A percentile compares a stretch with the other conserved stretches of the same genome.
These are phyloP conservation scores for Bombylius discolor DNA, from an alignment of 2,888 invertebrate species.

Conservation along the genomic window DNA sequence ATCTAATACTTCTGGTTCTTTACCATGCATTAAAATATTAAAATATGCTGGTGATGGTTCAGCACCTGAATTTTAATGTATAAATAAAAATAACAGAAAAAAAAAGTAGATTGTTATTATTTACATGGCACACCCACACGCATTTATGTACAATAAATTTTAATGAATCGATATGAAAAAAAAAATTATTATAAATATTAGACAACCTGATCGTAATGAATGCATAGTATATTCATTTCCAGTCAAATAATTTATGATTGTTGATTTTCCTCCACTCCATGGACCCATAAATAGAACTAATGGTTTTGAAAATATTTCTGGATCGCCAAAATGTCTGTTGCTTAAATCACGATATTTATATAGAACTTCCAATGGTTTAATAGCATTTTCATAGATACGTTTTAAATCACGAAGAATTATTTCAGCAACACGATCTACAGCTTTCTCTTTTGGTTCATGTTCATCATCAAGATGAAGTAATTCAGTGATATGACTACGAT, in stretches of 20 bases:
- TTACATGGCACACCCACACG: too few relatives aligned
- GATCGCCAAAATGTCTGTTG: conserved; percentile 83
- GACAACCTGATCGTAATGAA: conserved; percentile 71
- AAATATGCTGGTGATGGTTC: conserved; percentile 90
- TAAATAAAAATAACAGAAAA: background rate
- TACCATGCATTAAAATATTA: conserved; percentile 81
- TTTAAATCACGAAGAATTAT: conserved; percentile 73
- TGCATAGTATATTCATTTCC: conserved; percentile 73
- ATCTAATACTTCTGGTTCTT: conserved; percentile 71
- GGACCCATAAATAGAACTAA: conserved; percentile 89
- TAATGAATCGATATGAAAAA: background rate
- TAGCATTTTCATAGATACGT: conserved; percentile 69
- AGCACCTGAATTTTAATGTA: conserved; percentile 48
- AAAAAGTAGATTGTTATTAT: background rate
- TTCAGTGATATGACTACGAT: conserved; percentile 66
- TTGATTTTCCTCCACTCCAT: conserved; percentile 93
- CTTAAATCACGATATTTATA: conserved; percentile 88
- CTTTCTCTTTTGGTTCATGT: conserved; percentile 53
- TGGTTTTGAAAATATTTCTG: conserved; percentile 90
- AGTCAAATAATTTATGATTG: conserved; percentile 83
- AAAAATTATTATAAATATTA: background rate
- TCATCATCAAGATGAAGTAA: conserved; percentile 69
- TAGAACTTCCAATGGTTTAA: conserved; percentile 78
- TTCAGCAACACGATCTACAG: conserved; percentile 60
- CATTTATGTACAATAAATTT: too few relatives aligned